Percentiles rank a stretch among this genome's conserved stretches.
Conservation (phyloP, 2,888 invertebrate species). For the Neocrepidodera transversa region DNA sequence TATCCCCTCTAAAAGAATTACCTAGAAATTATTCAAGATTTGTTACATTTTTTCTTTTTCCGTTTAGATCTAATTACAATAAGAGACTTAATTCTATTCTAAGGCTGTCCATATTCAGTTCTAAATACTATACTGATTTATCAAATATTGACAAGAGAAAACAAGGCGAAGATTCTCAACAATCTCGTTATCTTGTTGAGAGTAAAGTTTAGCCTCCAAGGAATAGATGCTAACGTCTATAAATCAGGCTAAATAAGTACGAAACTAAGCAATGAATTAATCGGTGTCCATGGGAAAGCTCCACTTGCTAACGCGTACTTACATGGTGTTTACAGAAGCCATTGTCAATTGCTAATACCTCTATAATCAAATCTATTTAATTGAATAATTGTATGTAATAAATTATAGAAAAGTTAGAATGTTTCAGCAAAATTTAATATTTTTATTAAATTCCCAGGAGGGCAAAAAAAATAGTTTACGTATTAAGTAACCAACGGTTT, state of each 20-base stretch:
- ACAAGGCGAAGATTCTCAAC: constrained; percentile 13
- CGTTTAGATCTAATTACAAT: no score
- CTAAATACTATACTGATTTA: constrained; percentile 5
- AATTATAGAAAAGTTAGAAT: no score
- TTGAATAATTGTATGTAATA: not conserved
- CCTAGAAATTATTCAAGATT: no score
- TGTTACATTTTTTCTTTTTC: no score
- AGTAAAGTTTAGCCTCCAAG: constrained; percentile 19
- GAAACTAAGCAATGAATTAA: constrained; percentile 25
- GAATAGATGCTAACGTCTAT: constrained; percentile 18
- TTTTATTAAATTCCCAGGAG: no score
- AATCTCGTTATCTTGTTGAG: constrained; percentile 22
- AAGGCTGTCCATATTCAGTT: not conserved
- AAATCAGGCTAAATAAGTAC: constrained; percentile 26
- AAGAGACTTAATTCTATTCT: no score
- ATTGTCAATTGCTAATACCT: not conserved
- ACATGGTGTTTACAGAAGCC: constrained; percentile 1
- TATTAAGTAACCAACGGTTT: no score
- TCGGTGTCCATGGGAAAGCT: constrained; percentile 24
- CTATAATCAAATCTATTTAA: constrained; percentile 4
- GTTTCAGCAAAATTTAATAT: no score
- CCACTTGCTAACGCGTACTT: not conserved
- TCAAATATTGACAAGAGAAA: constrained; percentile 21
- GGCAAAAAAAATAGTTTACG: no score
- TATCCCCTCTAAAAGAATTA: no score